Conservation (phyloP, 2,888 invertebrate species). For the Drosophila longiperda region DNA sequence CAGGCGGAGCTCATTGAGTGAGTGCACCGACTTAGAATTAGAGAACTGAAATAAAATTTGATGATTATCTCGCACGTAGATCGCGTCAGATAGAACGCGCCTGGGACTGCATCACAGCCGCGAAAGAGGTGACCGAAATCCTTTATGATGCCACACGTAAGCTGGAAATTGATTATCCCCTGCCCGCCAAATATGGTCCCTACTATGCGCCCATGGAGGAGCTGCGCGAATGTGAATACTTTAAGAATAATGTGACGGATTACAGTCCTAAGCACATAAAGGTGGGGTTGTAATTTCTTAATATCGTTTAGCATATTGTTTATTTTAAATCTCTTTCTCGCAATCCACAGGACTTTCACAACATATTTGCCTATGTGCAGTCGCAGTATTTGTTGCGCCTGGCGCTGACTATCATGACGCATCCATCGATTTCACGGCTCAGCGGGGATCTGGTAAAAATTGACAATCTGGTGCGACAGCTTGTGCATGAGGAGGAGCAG, state of each 20-base stretch:
- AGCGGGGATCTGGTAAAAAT: constrained; percentile 78
- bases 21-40: constrained; percentile 1
- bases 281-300: constrained; percentile 31
- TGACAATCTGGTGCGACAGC: constrained; percentile 77
- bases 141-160: constrained; percentile 84
- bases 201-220: constrained; percentile 84
- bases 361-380: constrained; percentile 85
- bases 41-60: not conserved
- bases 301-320: not conserved
- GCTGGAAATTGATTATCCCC: constrained; percentile 76
- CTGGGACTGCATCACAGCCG: constrained; percentile 84
- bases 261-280: constrained; percentile 84
- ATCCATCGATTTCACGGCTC: constrained; percentile 78
- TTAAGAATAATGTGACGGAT: constrained; percentile 83
- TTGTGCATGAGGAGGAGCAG: constrained; percentile 83
- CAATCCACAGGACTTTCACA: constrained; percentile 83
- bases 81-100: constrained; percentile 83
- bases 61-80: constrained; percentile 47
- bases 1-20: constrained; percentile 83
- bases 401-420: constrained; percentile 81
- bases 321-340: not conserved
- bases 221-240: constrained; percentile 84
- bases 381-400: constrained; percentile 84
- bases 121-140: constrained; percentile 83
- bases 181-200: constrained; percentile 75